Evolutionary conservation across 2,888 invertebrate species (phyloP), one percentile per base, ranked within the genome.

Genomic region (Meta bourneti): DNA sequence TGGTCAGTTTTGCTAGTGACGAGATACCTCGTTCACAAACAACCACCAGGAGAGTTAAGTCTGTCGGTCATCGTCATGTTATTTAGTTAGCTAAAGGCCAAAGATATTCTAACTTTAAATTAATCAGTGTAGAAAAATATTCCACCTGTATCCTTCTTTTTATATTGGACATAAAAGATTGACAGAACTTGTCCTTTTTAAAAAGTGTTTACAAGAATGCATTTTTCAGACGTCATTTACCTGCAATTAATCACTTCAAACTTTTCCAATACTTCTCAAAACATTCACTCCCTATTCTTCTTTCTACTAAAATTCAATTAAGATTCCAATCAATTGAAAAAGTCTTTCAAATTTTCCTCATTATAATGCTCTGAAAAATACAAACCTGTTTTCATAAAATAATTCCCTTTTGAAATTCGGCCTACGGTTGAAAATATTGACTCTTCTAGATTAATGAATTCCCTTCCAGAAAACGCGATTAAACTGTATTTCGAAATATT

Each of bases 321-420:
- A 61, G 9, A 69, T 69, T 11, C n/a, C 48, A 48, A 81, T 69
- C 80, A 81, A 81, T 81, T 81, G 70, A 34, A 34, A 34, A 34
- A 34, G 34, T 4, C 34, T 34, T 34, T 34, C 34, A 34, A 34
- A 34, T 2, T 34, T 34, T 34, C 34, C 34, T 34, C 34, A 34
- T 34, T 34, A 34, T 34, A 34, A 4, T 34, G 34, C 34, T 2
- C 11, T 61, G 61, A 16, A 61, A 16, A 61, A 16, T 61, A 52
- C n/a, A 2, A 19, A 11, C 52, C 19, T 7, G n/a, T n/a, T 20
- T 72, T 72, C 72, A 19, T 9, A 0, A 20, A 19, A 69, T 16
- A 71, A 71, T 71, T 71, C 20, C 20, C 71, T n/a, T 71, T 71
- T 71, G 1, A 34, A 61, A 16, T 16, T 9, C 11, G 16, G 61